phyloP scores from a whole-genome alignment of 2,797 vertebrate genomes.

The Poecile montanus region DNA sequence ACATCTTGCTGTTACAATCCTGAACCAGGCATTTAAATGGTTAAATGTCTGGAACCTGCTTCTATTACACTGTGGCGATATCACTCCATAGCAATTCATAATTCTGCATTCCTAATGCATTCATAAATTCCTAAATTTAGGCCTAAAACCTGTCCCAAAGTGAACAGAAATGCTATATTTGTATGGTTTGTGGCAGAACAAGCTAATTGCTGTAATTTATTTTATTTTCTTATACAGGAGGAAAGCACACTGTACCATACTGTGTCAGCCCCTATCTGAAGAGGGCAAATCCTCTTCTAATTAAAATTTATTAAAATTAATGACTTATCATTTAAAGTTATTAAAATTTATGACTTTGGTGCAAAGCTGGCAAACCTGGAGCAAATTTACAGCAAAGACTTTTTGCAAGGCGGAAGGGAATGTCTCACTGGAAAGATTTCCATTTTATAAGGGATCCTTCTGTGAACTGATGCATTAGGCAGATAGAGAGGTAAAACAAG shows the following conservation, averaged over 20 bases:
- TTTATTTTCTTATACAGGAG: conserved; percentile 19
- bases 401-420: conserved; percentile 47
- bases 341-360: conserved; percentile 65
- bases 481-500: conserved; percentile 17
- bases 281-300: conserved; percentile 31
- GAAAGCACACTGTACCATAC: conserved; percentile 63
- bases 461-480: background rate
- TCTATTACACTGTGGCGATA: background rate
- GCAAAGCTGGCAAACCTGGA: conserved; percentile 58
- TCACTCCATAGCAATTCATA: background rate
- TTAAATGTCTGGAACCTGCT: conserved; percentile 1
- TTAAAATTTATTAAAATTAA: too few species aligned
- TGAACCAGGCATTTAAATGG: background rate
- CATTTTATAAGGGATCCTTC: conserved; percentile 49
- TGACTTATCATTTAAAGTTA: too few species aligned
- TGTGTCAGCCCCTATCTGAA: conserved; percentile 51
- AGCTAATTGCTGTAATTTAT: conserved; percentile 54
- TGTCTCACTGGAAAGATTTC: conserved; percentile 36
- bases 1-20: background rate
- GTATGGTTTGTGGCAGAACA: background rate
- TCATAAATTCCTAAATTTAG: background rate
- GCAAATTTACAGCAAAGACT: conserved; percentile 39
- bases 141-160: conserved; percentile 37
- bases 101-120: background rate
- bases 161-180: conserved; percentile 6